Conservation (phyloP, 2,797 vertebrate species). For the Percopsis omiscomaycus region DNA sequence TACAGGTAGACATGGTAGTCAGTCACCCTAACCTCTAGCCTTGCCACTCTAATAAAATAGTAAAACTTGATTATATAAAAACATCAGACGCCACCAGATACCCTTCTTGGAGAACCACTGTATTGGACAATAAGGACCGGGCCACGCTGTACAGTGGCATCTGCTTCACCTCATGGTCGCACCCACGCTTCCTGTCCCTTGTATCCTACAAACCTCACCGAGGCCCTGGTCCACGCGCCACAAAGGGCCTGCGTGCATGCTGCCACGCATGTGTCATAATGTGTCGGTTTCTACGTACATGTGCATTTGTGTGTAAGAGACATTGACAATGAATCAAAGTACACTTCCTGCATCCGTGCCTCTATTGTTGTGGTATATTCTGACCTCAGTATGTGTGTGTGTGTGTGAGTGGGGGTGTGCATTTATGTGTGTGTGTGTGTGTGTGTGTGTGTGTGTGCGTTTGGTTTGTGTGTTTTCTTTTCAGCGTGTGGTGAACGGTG, state of each 20-base stretch:
- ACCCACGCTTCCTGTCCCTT: constrained; percentile 56
- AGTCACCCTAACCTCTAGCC: too few species aligned
- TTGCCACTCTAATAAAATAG: too few species aligned
- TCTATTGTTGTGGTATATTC: constrained; percentile 50
- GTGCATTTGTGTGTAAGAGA: constrained; percentile 15
- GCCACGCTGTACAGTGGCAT: constrained; percentile 21
- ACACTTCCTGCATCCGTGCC: constrained; percentile 26
- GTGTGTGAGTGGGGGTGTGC: too few species aligned
- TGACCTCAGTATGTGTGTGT: constrained; percentile 41
- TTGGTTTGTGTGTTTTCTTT: constrained; percentile 14
- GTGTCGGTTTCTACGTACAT: neutral
- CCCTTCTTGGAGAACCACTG: too few species aligned
- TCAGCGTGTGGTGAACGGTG: constrained; percentile 56
- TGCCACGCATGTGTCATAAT: constrained; percentile 16
- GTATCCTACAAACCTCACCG: constrained; percentile 37
- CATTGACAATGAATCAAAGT: neutral
- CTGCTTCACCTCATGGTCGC: constrained; percentile 64
- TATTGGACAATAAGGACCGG: too few species aligned
- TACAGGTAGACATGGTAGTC: too few species aligned
- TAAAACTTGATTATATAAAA: too few species aligned
- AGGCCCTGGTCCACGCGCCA: constrained; percentile 46
- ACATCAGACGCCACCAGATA: too few species aligned
- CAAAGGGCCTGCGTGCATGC: constrained; percentile 18
- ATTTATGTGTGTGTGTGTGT: constrained; percentile 22
- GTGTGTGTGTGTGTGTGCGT: constrained; percentile 11